Conservation (phyloP, 2,113 vertebrate species). For the Vulpes ferrilata region DNA sequence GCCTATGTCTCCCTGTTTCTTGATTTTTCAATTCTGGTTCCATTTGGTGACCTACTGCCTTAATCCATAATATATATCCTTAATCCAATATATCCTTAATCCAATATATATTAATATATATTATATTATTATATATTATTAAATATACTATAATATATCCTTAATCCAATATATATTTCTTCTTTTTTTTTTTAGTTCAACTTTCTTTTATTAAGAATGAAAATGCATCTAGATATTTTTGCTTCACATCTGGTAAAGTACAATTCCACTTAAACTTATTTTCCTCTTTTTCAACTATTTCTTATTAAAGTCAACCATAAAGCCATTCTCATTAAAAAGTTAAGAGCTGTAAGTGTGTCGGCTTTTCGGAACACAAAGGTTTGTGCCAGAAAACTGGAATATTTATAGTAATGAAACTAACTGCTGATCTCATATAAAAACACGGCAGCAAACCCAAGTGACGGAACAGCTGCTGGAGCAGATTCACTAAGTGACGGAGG, state of each 20-base stretch:
- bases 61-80: background rate
- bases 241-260: background rate
- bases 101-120: too few species aligned
- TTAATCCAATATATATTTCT: too few species aligned
- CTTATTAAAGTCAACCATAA: background rate
- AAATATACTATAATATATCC: too few species aligned
- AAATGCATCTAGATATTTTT: background rate
- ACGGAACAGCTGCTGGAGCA: background rate
- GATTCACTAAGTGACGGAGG: background rate
- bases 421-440: background rate
- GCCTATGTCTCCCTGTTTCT: background rate
- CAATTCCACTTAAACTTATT: constrained; percentile 12
- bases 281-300: background rate
- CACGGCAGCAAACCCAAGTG: background rate
- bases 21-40: background rate
- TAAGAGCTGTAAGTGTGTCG: background rate
- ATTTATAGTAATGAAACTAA: background rate
- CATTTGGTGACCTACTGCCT: background rate
- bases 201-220: background rate
- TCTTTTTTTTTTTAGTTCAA: background rate
- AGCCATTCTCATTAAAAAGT: background rate
- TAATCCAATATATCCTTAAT: too few species aligned
- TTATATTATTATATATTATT: too few species aligned
- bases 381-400: background rate
- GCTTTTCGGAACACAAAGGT: background rate